These are phyloP conservation scores for Poecilia velifera DNA, from an alignment of 2,797 vertebrate genomes.

Conservation along the genomic window DNA sequence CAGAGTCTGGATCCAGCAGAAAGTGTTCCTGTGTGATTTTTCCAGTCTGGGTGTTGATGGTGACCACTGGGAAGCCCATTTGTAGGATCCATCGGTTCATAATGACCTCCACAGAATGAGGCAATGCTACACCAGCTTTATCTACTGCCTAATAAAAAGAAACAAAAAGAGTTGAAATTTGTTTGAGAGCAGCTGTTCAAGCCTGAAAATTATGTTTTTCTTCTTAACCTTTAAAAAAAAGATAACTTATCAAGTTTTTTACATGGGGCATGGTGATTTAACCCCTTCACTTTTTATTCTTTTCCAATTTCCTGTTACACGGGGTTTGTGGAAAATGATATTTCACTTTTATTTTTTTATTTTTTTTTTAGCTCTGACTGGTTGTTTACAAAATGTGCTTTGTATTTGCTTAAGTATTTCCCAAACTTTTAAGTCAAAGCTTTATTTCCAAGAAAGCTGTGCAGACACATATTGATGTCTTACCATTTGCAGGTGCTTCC, in stretches of 20 bases:
- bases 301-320: neutral
- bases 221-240: neutral
- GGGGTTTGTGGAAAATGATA: neutral
- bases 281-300: neutral
- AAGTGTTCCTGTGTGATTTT: conserved; percentile 86
- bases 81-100: conserved; percentile 95
- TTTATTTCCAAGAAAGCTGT: neutral
- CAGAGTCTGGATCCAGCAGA: conserved; percentile 80
- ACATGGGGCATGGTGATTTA: neutral
- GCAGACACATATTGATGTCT: neutral
- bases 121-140: neutral
- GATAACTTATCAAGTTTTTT: neutral
- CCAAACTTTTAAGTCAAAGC: neutral
- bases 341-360: neutral
- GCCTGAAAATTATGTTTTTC: neutral
- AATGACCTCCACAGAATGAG: conserved; percentile 67
- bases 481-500: conserved; percentile 84
- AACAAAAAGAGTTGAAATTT: neutral
- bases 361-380: neutral
- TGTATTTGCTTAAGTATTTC: neutral
- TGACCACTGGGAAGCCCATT: conserved; percentile 94
- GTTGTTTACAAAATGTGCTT: neutral
- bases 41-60: conserved; percentile 82
- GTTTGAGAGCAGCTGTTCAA: neutral
- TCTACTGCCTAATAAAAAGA: conserved; percentile 71